phyloP scores from a whole-genome alignment of 1,140 invertebrate species.

The Drosophila watanabei region DNA sequence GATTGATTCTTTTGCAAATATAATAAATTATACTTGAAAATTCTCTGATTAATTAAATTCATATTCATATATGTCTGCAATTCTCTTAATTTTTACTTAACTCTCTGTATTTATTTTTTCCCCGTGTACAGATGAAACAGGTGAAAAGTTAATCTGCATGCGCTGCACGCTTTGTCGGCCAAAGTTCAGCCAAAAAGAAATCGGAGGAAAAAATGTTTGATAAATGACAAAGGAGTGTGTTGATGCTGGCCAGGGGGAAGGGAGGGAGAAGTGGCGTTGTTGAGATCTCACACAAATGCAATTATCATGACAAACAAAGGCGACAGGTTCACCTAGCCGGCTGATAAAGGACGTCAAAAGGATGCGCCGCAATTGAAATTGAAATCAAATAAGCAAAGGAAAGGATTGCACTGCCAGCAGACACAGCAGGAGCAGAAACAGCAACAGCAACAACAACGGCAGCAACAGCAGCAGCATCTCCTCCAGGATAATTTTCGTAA shows the following conservation, averaged over 20 bases:
- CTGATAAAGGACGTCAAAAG: constrained; percentile 77
- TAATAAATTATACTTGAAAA: no score
- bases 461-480: constrained; percentile 18
- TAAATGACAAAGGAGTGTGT: constrained; percentile 66
- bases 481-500: constrained; percentile 39
- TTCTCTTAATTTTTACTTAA: not conserved
- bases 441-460: not conserved
- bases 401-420: constrained; percentile 68
- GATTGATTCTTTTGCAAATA: not conserved
- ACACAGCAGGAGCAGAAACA: constrained; percentile 25
- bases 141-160: constrained; percentile 84
- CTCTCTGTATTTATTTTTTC: not conserved
- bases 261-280: not conserved
- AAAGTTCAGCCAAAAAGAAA: constrained; percentile 65
- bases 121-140: constrained; percentile 45
- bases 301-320: constrained; percentile 81
- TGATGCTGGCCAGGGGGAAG: not conserved
- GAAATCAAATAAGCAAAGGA: constrained; percentile 75
- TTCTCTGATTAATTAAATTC: not conserved
- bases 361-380: constrained; percentile 81
- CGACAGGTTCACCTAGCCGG: constrained; percentile 68
- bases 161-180: constrained; percentile 79
- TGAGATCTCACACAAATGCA: constrained; percentile 70
- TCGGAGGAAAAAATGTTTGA: constrained; percentile 65
- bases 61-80: not conserved